Evolutionary conservation across 2,888 invertebrate genomes (phyloP).

Genomic region (Plusia festucae): DNA sequence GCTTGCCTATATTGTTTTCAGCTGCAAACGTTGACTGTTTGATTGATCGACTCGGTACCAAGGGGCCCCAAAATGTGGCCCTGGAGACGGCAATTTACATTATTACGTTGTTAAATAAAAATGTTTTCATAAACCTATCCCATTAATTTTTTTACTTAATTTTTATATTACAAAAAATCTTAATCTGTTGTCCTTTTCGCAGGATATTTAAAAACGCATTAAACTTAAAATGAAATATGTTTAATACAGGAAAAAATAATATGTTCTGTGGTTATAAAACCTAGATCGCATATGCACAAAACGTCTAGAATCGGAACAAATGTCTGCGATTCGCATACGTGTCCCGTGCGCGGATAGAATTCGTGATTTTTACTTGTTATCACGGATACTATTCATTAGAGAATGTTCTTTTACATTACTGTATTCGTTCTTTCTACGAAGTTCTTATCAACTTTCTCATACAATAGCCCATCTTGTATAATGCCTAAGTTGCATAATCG

Average conservation of each 20-base stretch:
- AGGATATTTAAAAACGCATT: neutral
- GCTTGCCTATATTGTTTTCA: slow-evolving; percentile 68
- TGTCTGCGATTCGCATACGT: slow-evolving; percentile 3
- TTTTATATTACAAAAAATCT: too few species aligned
- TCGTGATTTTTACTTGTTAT: neutral
- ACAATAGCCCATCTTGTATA: too few species aligned
- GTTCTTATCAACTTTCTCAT: neutral
- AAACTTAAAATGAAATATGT: neutral
- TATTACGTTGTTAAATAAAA: slow-evolving; percentile 4
- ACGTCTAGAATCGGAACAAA: neutral
- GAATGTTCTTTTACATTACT: neutral
- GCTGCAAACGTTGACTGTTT: slow-evolving; percentile 62
- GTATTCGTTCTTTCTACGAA: neutral
- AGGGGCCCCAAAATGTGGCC: slow-evolving; percentile 14
- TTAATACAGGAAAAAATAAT: neutral
- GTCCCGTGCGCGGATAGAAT: neutral
- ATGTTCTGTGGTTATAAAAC: neutral
- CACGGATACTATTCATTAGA: slow-evolving; percentile 2
- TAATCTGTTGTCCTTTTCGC: neutral
- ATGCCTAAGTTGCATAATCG: too few species aligned
- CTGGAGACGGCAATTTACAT: slow-evolving; percentile 34
- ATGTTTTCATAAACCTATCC: neutral
- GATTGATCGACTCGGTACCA: slow-evolving; percentile 69
- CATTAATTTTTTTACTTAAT: neutral
- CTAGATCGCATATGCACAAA: neutral